Percentiles rank a stretch among this genome's conserved stretches.
phyloP scores from a whole-genome alignment of 2,888 invertebrate species.

The Acleris laterana region DNA sequence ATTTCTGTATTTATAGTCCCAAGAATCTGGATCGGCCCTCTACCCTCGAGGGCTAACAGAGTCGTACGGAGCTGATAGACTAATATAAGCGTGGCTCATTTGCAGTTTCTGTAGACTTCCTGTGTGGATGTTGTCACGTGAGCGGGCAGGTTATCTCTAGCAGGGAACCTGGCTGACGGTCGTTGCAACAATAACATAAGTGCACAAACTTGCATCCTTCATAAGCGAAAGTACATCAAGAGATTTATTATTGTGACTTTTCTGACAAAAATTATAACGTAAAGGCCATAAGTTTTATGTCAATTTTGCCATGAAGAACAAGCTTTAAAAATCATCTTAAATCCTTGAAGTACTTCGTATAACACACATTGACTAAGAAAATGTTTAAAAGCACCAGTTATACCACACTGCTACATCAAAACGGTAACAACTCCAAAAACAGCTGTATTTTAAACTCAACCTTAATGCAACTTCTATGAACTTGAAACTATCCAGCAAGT shows the following conservation, averaged over 20 bases:
- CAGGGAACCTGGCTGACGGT: slow-evolving; percentile 7
- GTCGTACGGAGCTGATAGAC: not conserved
- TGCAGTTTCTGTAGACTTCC: not conserved
- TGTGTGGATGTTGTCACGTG: slow-evolving; percentile 32
- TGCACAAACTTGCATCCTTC: slow-evolving; percentile 9
- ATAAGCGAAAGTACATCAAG: slow-evolving; percentile 4
- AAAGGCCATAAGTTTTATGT: not conserved
- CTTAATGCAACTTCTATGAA: no score
- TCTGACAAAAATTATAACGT: slow-evolving; percentile 1
- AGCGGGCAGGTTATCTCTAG: slow-evolving; percentile 14
- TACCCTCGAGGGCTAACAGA: not conserved
- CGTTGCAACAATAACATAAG: slow-evolving; percentile 32
- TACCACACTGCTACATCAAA: no score
- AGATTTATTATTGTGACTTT: slow-evolving; percentile 1
- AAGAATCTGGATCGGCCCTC: not conserved
- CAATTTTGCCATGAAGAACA: slow-evolving; percentile 1
- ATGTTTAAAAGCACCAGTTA: no score
- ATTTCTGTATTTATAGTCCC: not conserved
- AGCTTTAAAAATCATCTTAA: slow-evolving; percentile 6
- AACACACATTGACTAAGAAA: no score
- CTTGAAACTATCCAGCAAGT: no score
- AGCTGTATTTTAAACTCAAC: no score
- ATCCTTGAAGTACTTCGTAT: no score
- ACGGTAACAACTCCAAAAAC: no score
- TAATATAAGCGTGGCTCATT: not conserved